Base-by-base conservation (phyloP, 2,797 vertebrate genomes). In the Neosilurus hyrtlii region DNA sequence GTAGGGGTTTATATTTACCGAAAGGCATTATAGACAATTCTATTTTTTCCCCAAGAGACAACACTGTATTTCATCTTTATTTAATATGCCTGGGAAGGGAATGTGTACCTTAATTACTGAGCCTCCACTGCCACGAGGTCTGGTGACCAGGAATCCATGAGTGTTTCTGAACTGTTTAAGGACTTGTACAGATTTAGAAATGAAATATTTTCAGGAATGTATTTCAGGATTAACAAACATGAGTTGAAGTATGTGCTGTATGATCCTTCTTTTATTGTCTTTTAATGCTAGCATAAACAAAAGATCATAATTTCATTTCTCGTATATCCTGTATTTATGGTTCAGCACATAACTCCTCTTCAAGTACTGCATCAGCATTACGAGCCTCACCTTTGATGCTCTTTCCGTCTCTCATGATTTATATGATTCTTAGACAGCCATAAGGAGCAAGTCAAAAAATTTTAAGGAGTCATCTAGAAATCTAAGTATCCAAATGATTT, bases 381-480 rank as follows among this genome's bases (percentile, higher is more conserved):
- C 43, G 61, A 66, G 30, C 43, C 59, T 59, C 71, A 59, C 2
- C 51, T 79, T 79, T 56, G n/a, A n/a, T 20, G 43, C 70, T 59
- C 51, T 57, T 22, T 51, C 35, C n/a, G 59, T 49, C 51, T 30
- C 16, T 51, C 66, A 12, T 72, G 63, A 61, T 65, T 10, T 24
- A 57, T 63, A 30, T 26, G 22, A 57, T 35, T 51, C 49, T 63
- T 54, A 43, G 9, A 79, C 71, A 54, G 6, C 59, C 49, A 20
- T 8, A 70, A 79, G 67, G 43, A 24, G 24, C n/a, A 52, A 3
- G 18, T 37, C 56, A 74, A 80, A 10, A 10, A 57, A 35, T 20
- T 16, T 66, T 65, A 78, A 77, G 63, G 61, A 15, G 72, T 24
- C 72, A 49, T 57, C 51, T 70, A 79, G 62, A 83, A 79, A 56